Percentiles rank a stretch among this genome's conserved stretches.
Evolutionary conservation across 1,140 invertebrate species (phyloP).

Genomic region (Eupristina koningsbergeri): DNA sequence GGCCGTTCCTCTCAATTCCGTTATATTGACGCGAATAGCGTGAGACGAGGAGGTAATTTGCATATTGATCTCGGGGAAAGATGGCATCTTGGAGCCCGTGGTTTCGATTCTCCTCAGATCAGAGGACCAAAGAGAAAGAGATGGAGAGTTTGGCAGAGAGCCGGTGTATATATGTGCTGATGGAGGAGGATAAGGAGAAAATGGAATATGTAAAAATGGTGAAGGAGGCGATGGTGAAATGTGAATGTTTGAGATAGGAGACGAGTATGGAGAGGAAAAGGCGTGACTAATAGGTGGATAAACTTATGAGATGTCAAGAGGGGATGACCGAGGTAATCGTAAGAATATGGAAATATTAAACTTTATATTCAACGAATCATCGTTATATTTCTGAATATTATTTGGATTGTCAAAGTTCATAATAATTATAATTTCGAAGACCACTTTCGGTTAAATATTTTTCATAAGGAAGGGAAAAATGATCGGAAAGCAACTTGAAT

Average conservation of each 20-base stretch:
- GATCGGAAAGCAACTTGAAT: too few relatives aligned
- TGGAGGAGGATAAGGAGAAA: conserved; percentile 7
- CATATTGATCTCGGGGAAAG: conserved; percentile 64
- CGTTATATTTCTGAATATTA: neutral
- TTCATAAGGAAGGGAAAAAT: too few relatives aligned
- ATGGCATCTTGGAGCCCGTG: conserved; percentile 54
- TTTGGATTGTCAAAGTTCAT: too few relatives aligned
- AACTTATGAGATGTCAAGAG: conserved; percentile 32
- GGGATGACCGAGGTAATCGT: neutral
- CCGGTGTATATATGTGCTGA: neutral
- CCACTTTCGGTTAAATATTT: too few relatives aligned
- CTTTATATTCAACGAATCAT: neutral
- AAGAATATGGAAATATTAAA: neutral
- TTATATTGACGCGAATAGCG: conserved; percentile 63
- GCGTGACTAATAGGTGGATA: conserved; percentile 45
- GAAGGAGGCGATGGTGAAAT: neutral
- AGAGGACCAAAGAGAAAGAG: neutral
- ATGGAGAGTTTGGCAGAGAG: conserved; percentile 16
- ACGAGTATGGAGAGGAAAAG: neutral
- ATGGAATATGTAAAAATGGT: conserved; percentile 49
- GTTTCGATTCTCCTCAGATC: neutral
- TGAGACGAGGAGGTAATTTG: conserved; percentile 63
- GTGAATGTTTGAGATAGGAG: neutral
- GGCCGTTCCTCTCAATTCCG: conserved; percentile 59
- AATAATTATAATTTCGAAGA: too few relatives aligned